These are phyloP conservation scores for Sphaerophoria taeniata DNA, from an alignment of 2,888 invertebrate species.

Conservation along the genomic window DNA sequence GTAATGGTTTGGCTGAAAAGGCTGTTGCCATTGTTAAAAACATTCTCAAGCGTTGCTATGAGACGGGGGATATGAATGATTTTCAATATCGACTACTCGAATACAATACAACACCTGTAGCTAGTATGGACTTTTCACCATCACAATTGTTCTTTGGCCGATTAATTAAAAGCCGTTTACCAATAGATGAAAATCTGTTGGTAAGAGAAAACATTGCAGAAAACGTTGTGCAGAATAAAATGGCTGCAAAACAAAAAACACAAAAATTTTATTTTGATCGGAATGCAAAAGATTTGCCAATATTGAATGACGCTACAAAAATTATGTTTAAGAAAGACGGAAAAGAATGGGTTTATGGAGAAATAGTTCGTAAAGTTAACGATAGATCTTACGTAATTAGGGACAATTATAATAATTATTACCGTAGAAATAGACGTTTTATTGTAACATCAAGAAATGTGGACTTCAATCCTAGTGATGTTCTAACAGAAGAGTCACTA, in stretches of 20 bases:
- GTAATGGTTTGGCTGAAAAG: constrained; percentile 17
- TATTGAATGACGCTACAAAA: background rate
- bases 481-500: constrained; percentile 27
- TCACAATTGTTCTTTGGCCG: constrained; percentile 37
- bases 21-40: constrained; percentile 31
- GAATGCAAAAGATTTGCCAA: constrained; percentile 23
- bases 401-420: constrained; percentile 20
- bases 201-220: constrained; percentile 68
- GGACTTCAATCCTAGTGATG: constrained; percentile 22
- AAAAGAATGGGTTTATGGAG: constrained; percentile 9
- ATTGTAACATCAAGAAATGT: constrained; percentile 24
- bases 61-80: background rate
- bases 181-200: constrained; percentile 13
- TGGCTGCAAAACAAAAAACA: constrained; percentile 11
- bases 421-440: constrained; percentile 28
- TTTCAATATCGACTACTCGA: constrained; percentile 36
- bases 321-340: constrained; percentile 6
- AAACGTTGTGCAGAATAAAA: constrained; percentile 63
- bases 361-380: constrained; percentile 15
- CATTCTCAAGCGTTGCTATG: constrained; percentile 2
- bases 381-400: constrained; percentile 16
- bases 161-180: constrained; percentile 16
- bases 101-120: constrained; percentile 30
- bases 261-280: constrained; percentile 8
- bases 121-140: constrained; percentile 34